Conservation (phyloP, 1,140 invertebrate species). For the Zaprionus taronus region DNA sequence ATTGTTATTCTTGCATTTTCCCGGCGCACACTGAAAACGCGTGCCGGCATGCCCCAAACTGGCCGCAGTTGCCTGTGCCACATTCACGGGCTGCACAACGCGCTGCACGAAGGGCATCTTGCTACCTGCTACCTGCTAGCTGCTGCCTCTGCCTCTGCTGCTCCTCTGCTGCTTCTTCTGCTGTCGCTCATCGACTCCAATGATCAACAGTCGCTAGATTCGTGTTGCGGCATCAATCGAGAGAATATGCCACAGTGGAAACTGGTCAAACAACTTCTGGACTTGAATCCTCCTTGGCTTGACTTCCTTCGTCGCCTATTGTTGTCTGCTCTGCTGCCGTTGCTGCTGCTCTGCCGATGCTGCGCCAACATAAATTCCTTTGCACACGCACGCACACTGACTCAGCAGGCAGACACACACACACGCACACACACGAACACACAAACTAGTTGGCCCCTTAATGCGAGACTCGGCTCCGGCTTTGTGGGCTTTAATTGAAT, state of each 20-base stretch:
- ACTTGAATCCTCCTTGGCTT: conserved; percentile 62
- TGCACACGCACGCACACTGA: conserved; percentile 19
- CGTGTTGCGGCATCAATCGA: conserved; percentile 15
- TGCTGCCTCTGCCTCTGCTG: conserved; percentile 4
- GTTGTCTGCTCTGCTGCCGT: conserved; percentile 58
- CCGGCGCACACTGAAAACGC: conserved; percentile 73
- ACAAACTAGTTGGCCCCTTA: conserved; percentile 66
- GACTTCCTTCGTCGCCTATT: conserved; percentile 54
- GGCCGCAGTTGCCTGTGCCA: conserved; percentile 87
- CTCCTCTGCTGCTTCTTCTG: neutral
- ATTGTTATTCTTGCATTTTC: conserved; percentile 83
- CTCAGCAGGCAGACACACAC: conserved; percentile 1
- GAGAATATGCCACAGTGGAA: conserved; percentile 33
- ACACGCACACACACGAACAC: conserved; percentile 39
- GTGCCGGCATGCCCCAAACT: conserved; percentile 83
- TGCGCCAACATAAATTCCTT: conserved; percentile 69
- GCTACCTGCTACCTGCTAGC: conserved; percentile 35
- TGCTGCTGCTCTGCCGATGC: conserved; percentile 37
- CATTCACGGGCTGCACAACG: conserved; percentile 88
- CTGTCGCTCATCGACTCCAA: conserved; percentile 28
- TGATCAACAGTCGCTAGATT: conserved; percentile 30
- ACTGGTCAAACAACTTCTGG: conserved; percentile 80
- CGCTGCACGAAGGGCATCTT: conserved; percentile 91
- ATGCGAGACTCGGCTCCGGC: conserved; percentile 33
- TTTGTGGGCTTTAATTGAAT: conserved; percentile 59